Evolutionary conservation across 1,140 invertebrate species (phyloP).

Genomic region (Panagrolaimus sp.): DNA sequence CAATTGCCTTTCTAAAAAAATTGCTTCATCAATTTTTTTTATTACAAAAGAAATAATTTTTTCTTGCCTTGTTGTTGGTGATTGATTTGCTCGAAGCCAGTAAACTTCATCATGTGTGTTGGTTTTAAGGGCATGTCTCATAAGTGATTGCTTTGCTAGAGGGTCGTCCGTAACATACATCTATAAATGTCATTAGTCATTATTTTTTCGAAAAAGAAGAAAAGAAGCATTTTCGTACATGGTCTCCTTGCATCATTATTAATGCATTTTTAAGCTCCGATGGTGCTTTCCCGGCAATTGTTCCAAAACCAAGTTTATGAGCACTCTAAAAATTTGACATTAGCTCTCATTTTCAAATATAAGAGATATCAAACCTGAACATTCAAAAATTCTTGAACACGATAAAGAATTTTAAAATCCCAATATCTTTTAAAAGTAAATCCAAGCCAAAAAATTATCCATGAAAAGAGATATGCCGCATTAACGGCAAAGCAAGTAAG

Average conservation of each 20-base stretch:
- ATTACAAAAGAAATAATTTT: neutral
- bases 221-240: neutral
- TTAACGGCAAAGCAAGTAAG: constrained; percentile 48
- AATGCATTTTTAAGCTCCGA: constrained; percentile 18
- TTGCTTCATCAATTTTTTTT: neutral
- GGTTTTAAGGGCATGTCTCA: constrained; percentile 8
- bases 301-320: constrained; percentile 22
- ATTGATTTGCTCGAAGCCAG: constrained; percentile 12
- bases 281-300: constrained; percentile 12
- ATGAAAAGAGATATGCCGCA: constrained; percentile 53
- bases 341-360: neutral
- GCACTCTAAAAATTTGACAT: constrained; percentile 27
- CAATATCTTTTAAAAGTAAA: constrained; percentile 48
- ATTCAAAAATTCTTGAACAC: constrained; percentile 36
- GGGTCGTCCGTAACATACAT: constrained; percentile 15
- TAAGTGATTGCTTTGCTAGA: constrained; percentile 13
- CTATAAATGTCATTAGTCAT: neutral
- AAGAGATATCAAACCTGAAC: constrained; percentile 31
- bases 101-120: constrained; percentile 15
- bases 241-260: constrained; percentile 15
- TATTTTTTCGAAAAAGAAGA: neutral
- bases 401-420: constrained; percentile 43
- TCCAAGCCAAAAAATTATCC: constrained; percentile 53
- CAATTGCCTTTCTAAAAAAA: too few species aligned
- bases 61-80: constrained; percentile 4